These are phyloP conservation scores for Stomorhina lunata DNA, from an alignment of 2,888 invertebrate species.

Conservation along the genomic window DNA sequence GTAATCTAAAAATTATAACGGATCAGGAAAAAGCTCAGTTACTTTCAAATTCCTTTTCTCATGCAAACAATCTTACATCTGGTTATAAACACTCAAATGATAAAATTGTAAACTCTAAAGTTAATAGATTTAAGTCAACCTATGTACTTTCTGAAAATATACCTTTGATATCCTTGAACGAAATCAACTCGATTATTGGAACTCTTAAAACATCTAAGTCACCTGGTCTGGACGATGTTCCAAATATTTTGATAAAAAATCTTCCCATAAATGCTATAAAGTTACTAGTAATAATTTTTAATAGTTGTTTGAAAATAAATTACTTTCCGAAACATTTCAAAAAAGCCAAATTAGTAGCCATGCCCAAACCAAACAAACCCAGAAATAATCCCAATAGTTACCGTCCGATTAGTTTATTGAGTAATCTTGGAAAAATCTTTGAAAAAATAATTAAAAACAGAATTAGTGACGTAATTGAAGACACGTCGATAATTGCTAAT, in stretches of 20 bases:
- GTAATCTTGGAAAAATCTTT: too few species aligned
- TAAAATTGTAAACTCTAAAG: neutral
- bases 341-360: neutral
- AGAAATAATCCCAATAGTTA: too few species aligned
- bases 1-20: neutral
- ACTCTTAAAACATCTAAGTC: neutral
- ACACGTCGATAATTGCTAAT: too few species aligned
- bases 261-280: too few species aligned
- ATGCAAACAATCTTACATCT: neutral
- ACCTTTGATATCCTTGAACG: neutral
- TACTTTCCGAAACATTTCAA: neutral
- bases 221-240: too few species aligned
- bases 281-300: too few species aligned
- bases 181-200: neutral
- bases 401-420: too few species aligned
- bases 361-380: neutral
- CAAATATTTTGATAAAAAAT: too few species aligned
- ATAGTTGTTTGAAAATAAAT: neutral
- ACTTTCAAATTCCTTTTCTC: neutral
- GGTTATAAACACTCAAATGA: neutral
- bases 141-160: neutral
- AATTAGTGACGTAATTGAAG: too few species aligned
- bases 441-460: too few species aligned
- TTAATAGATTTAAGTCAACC: neutral
- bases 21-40: neutral